phyloP scores from a whole-genome alignment of 1,140 invertebrate species.

The Chrysopa pallens region DNA sequence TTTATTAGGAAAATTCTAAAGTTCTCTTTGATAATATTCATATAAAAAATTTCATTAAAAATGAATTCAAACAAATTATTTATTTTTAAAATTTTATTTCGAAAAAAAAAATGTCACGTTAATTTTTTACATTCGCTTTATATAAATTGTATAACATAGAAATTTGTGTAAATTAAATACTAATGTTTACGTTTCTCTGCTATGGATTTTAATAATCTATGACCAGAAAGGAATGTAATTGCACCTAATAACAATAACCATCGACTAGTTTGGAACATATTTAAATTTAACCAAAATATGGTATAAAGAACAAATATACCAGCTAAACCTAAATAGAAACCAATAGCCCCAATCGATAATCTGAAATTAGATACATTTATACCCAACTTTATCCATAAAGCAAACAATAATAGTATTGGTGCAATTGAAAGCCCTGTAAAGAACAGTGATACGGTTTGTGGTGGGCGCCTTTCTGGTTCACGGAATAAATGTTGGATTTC shows the following conservation, averaged over 20 bases:
- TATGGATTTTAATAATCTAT: slow-evolving; percentile 62
- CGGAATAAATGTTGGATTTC: slow-evolving; percentile 90
- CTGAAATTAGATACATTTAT: slow-evolving; percentile 79
- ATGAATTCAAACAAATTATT: no score
- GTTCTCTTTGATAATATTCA: no score
- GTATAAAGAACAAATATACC: slow-evolving; percentile 70
- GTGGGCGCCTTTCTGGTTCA: slow-evolving; percentile 76
- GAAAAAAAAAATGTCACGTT: no score
- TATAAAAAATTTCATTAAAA: no score
- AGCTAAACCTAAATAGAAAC: slow-evolving; percentile 72
- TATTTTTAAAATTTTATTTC: no score
- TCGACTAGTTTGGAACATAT: slow-evolving; percentile 93
- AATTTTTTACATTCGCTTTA: no score
- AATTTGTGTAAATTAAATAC: background rate
- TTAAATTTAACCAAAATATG: slow-evolving; percentile 77
- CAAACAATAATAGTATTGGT: slow-evolving; percentile 68
- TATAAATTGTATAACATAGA: no score
- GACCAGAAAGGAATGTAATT: slow-evolving; percentile 84
- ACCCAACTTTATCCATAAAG: slow-evolving; percentile 76
- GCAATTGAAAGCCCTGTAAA: slow-evolving; percentile 72
- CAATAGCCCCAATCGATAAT: slow-evolving; percentile 54
- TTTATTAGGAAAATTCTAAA: no score
- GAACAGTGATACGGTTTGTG: slow-evolving; percentile 69
- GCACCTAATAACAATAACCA: slow-evolving; percentile 68
- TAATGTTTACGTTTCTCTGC: slow-evolving; percentile 26